phyloP scores from a whole-genome alignment of 1,140 invertebrate species.

The Scaptodrosophila lebanonensis region DNA sequence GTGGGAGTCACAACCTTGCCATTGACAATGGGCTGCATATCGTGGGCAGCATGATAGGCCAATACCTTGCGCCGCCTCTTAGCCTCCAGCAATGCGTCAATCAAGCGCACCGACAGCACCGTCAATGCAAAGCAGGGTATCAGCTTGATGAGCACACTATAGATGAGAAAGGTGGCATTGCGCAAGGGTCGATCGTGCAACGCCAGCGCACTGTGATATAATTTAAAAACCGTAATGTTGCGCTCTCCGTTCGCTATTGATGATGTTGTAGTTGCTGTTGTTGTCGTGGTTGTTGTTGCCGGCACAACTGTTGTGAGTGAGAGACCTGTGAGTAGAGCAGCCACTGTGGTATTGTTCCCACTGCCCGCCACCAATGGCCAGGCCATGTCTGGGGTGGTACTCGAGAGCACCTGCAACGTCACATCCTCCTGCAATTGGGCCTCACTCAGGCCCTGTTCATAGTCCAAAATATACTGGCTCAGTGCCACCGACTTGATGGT shows the following conservation, averaged over 20 bases:
- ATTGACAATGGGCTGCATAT: conserved; percentile 78
- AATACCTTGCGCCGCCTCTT: conserved; percentile 86
- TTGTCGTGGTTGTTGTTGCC: conserved; percentile 19
- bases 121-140: conserved; percentile 91
- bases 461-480: conserved; percentile 64
- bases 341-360: conserved; percentile 17
- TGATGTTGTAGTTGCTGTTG: not conserved
- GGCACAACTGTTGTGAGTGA: conserved; percentile 21
- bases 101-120: conserved; percentile 86
- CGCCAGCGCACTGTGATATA: conserved; percentile 59
- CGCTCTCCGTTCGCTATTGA: conserved; percentile 6
- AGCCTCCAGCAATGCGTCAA: conserved; percentile 86
- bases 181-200: conserved; percentile 53
- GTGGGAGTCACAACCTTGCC: conserved; percentile 66
- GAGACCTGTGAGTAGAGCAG: not conserved
- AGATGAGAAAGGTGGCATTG: conserved; percentile 88
- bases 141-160: conserved; percentile 90
- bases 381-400: conserved; percentile 48
- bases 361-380: conserved; percentile 18
- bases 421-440: conserved; percentile 24
- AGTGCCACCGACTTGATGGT: conserved; percentile 56
- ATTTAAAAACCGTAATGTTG: conserved; percentile 62
- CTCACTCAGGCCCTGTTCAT: conserved; percentile 16
- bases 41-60: conserved; percentile 78
- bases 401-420: conserved; percentile 56